Conservation (phyloP, 2,113 vertebrate genomes). For the Mus pahari region DNA sequence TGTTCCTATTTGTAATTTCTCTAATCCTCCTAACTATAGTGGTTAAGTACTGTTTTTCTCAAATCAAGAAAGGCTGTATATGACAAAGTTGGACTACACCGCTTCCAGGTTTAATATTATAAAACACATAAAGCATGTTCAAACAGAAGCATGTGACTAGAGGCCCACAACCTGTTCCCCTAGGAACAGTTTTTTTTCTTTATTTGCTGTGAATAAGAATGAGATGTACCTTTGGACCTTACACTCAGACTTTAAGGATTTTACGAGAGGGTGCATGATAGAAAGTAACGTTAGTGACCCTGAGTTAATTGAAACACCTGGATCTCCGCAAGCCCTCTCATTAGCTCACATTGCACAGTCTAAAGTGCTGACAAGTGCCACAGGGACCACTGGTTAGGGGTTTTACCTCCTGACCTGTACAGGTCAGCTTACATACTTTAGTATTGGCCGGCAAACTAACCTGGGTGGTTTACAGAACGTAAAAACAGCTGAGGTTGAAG, state of each 20-base stretch:
- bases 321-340: not conserved
- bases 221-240: not conserved
- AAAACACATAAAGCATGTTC: conserved; percentile 3
- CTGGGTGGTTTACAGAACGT: not conserved
- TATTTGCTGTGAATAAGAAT: not conserved
- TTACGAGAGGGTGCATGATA: not conserved
- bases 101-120: not conserved
- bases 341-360: not conserved
- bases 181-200: not conserved
- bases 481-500: not conserved
- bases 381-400: not conserved
- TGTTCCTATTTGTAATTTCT: not conserved
- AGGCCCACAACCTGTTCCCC: not conserved
- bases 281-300: not conserved
- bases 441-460: not conserved
- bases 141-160: not conserved
- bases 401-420: not conserved
- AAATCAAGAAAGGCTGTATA: not conserved
- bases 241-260: not conserved
- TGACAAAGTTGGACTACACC: not conserved
- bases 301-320: not conserved
- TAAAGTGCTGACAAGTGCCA: not conserved
- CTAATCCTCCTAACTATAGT: not conserved
- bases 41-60: not conserved
- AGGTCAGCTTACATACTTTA: not conserved